phyloP scores from a whole-genome alignment of 2,888 invertebrate species.

The Polydrusus pterygomalis region DNA sequence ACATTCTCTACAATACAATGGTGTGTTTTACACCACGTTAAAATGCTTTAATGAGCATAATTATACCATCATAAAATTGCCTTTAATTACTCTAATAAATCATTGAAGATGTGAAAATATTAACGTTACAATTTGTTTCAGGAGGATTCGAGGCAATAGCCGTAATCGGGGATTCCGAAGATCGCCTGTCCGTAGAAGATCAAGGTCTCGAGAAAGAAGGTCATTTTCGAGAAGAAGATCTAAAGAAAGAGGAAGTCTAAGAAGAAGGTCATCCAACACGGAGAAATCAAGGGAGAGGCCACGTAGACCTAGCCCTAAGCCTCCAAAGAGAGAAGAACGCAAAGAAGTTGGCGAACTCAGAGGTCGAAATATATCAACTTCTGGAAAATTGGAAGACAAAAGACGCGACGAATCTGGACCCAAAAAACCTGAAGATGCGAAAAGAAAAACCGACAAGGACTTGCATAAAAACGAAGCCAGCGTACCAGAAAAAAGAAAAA shows the following conservation, averaged over 20 bases:
- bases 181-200: slow-evolving; percentile 61
- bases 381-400: slow-evolving; percentile 59
- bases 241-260: slow-evolving; percentile 64
- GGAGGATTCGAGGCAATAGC: slow-evolving; percentile 67
- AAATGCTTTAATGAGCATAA: too few species aligned
- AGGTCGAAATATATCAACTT: slow-evolving; percentile 51
- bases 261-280: slow-evolving; percentile 70
- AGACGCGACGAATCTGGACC: slow-evolving; percentile 37
- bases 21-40: too few species aligned
- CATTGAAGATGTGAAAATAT: background rate
- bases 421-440: slow-evolving; percentile 38
- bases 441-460: slow-evolving; percentile 63
- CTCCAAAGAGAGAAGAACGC: slow-evolving; percentile 62
- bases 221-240: slow-evolving; percentile 69
- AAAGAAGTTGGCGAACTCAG: slow-evolving; percentile 68
- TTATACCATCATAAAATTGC: too few species aligned
- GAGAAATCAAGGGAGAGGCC: slow-evolving; percentile 64
- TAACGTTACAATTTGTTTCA: slow-evolving; percentile 52
- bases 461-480: slow-evolving; percentile 65
- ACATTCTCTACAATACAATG: too few species aligned
- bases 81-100: background rate
- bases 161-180: slow-evolving; percentile 68
- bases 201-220: slow-evolving; percentile 69
- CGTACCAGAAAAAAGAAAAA: slow-evolving; percentile 56
- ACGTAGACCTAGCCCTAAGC: slow-evolving; percentile 69